Percentiles rank a stretch among this genome's conserved stretches.
These are phyloP conservation scores for Archips crataeganus DNA, from an alignment of 2,888 invertebrate genomes.

Conservation along the genomic window DNA sequence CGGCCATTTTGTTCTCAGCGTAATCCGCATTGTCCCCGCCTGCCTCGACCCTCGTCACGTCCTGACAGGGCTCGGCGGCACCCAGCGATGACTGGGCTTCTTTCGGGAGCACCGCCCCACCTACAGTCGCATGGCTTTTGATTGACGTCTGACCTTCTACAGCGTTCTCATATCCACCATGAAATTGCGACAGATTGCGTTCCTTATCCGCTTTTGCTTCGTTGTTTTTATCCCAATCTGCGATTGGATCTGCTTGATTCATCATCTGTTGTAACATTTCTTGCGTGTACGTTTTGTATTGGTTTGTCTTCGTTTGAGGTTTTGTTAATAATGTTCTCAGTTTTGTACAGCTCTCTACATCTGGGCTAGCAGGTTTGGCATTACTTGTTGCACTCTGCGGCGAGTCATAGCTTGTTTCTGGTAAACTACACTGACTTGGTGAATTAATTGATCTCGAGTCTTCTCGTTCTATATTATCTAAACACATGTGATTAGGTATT, in stretches of 20 bases:
- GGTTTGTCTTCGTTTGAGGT: constrained; percentile 60
- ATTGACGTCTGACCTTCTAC: constrained; percentile 70
- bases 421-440: constrained; percentile 70
- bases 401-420: constrained; percentile 73
- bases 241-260: constrained; percentile 62
- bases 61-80: constrained; percentile 72
- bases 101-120: constrained; percentile 64
- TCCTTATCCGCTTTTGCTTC: constrained; percentile 62
- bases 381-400: constrained; percentile 69
- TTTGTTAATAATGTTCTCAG: constrained; percentile 86
- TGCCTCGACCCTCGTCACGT: constrained; percentile 79
- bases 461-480: constrained; percentile 59
- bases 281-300: constrained; percentile 63
- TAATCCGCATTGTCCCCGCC: constrained; percentile 80
- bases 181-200: constrained; percentile 80
- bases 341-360: constrained; percentile 82
- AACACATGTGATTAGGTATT: constrained; percentile 51
- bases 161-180: constrained; percentile 70
- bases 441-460: constrained; percentile 68
- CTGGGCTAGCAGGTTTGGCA: constrained; percentile 64
- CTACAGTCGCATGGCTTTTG: constrained; percentile 68
- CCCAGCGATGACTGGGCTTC: constrained; percentile 75
- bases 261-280: constrained; percentile 65
- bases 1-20: constrained; percentile 77
- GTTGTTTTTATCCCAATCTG: constrained; percentile 72